These are phyloP conservation scores for Aulostomus chinensis DNA, from an alignment of 2,797 vertebrate species.

Conservation along the genomic window DNA sequence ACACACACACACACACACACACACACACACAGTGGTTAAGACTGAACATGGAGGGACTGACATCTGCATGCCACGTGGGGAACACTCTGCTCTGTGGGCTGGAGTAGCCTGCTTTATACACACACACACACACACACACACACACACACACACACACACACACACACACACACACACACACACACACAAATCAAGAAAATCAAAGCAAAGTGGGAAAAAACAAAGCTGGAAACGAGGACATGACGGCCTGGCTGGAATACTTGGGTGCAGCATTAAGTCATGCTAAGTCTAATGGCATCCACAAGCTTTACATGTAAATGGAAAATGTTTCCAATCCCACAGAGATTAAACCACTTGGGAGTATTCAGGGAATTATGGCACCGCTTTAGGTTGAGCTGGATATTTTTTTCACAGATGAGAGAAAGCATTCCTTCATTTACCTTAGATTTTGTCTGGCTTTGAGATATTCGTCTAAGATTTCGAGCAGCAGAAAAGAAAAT, in stretches of 20 bases:
- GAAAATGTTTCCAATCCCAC: conserved; percentile 33
- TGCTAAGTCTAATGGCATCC: conserved; percentile 24
- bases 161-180: too few relatives aligned
- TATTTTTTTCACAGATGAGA: too few relatives aligned
- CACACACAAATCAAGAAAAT: too few relatives aligned
- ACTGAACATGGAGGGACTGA: conserved; percentile 16
- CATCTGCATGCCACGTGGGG: conserved; percentile 68
- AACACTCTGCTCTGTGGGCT: conserved; percentile 5
- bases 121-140: too few relatives aligned
- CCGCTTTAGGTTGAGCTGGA: conserved; percentile 25
- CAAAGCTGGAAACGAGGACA: conserved; percentile 38
- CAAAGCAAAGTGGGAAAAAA: conserved; percentile 26
- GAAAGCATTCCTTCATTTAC: too few relatives aligned
- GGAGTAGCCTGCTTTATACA: conserved; percentile 11
- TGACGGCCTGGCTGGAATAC: not conserved
- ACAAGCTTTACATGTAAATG: conserved; percentile 30
- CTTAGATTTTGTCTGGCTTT: too few relatives aligned
- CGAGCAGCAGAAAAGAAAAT: too few relatives aligned
- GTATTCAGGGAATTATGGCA: conserved; percentile 38
- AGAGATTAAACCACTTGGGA: conserved; percentile 52
- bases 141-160: too few relatives aligned
- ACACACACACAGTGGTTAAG: too few relatives aligned
- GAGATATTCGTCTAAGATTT: too few relatives aligned
- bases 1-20: too few relatives aligned
- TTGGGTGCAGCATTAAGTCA: conserved; percentile 35